Conservation (phyloP, 2,113 vertebrate species). For the Chloropsis cyanopogon region DNA sequence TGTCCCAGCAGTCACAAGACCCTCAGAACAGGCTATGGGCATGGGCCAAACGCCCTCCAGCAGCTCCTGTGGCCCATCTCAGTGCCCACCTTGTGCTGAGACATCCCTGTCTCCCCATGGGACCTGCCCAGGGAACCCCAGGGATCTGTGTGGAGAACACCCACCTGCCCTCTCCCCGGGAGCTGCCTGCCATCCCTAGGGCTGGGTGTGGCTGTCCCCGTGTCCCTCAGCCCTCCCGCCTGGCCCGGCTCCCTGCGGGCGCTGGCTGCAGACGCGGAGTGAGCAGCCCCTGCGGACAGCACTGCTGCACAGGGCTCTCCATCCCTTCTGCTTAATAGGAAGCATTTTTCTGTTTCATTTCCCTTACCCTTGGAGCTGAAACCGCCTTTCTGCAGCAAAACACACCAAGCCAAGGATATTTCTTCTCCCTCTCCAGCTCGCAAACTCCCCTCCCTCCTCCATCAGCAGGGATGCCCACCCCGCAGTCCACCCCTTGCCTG, state of each 20-base stretch:
- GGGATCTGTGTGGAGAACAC: background rate
- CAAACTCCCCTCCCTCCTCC: background rate
- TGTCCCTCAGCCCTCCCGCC: background rate
- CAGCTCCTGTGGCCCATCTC: background rate
- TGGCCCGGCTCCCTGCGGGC: background rate
- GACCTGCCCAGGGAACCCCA: background rate
- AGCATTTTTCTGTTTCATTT: constrained; percentile 70
- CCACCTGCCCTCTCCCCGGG: accelerated
- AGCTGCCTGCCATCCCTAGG: accelerated
- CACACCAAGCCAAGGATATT: constrained; percentile 6
- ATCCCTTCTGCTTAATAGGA: constrained; percentile 58
- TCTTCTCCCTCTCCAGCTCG: background rate
- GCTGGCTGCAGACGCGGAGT: background rate
- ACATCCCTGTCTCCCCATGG: background rate
- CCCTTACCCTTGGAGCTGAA: constrained; percentile 51
- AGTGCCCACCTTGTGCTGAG: background rate
- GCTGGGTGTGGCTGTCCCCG: background rate
- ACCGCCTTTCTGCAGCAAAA: constrained; percentile 62
- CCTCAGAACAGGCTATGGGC: background rate
- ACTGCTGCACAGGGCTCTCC: background rate
- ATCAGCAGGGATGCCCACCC: background rate
- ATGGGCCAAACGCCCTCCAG: background rate
- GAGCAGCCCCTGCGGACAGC: constrained; percentile 35
- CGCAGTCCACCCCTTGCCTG: background rate
- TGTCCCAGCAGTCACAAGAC: background rate